Conservation (phyloP, 2,888 invertebrate species). For the Aphrophora alni region DNA sequence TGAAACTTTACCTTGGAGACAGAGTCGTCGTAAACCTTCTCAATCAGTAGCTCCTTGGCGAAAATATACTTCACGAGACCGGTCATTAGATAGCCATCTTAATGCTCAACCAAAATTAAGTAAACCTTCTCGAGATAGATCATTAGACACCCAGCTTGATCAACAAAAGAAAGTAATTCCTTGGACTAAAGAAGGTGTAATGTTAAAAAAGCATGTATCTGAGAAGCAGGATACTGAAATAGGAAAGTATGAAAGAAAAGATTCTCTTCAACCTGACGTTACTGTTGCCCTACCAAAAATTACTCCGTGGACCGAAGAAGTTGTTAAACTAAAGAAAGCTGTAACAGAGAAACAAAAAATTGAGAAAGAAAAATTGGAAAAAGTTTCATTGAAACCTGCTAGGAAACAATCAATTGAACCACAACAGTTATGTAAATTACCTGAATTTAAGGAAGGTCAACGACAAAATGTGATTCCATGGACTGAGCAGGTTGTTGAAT, state of each 20-base stretch:
- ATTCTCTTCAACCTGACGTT: constrained; percentile 25
- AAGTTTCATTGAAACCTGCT: constrained; percentile 52
- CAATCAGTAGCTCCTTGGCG: constrained; percentile 45
- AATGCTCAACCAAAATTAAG: constrained; percentile 26
- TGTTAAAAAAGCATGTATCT: constrained; percentile 54
- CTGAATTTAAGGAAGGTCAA: constrained; percentile 41
- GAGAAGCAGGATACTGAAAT: constrained; percentile 46
- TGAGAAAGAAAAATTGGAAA: constrained; percentile 54
- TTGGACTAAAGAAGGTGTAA: constrained; percentile 57
- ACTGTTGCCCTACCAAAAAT: constrained; percentile 19
- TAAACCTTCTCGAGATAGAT: constrained; percentile 33
- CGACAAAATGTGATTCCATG: constrained; percentile 54
- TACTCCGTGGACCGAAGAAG: constrained; percentile 56
- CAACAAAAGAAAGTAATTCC: constrained; percentile 48
- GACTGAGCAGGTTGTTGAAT: constrained; percentile 55
- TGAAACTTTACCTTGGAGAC: constrained; percentile 59
- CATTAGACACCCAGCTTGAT: constrained; percentile 27
- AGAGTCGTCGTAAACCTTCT: constrained; percentile 43
- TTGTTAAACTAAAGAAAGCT: constrained; percentile 47
- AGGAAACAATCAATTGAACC: constrained; percentile 24
- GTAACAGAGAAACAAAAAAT: constrained; percentile 42
- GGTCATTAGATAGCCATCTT: constrained; percentile 46
- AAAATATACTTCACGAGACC: constrained; percentile 34
- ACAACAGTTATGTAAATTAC: background rate
- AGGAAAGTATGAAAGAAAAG: constrained; percentile 43